Base-by-base conservation (phyloP, 2,797 vertebrate species). In the Sarcophilus harrisii region DNA sequence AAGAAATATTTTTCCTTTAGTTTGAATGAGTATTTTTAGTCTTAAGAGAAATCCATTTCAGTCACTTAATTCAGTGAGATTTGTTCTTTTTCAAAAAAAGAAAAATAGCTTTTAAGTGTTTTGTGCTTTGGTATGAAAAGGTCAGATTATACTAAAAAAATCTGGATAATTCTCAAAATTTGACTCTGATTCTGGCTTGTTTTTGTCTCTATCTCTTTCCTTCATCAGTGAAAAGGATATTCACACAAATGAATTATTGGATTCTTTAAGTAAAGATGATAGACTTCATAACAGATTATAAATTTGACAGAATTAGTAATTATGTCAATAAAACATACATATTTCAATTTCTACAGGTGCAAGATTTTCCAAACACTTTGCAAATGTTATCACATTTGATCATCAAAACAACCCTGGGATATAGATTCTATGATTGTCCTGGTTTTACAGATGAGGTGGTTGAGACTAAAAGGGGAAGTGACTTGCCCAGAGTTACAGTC, bases 31-130 rank as follows among this genome's bases (percentile, higher is more conserved):
- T 3, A 94, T 62, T 38, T 73, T 18, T 95, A 94, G 58, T 5
- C 32, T 94, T 94, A 21, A n/a, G 58, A 94, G 58, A 29, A 95
- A 91, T 95, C 92, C 55, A 58, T 58, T 91, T 96, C 95, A 29
- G 52, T 96, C 32, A 96, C 55, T 96, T 96, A 96, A 95, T 94
- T 97, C 94, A 91, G 12, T 60, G 59, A 18, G 45, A 57, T 73
- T 49, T 90, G 54, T 95, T 90, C 95, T 95, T 73, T 73, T 73
- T 95, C 2, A 32, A 81, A 0, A 95, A 59, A 94, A 57, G n/a
- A 90, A 92, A 54, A 52, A 5, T 94, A 90, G 32, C 4, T 66
- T 18, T 38, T 49, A 92, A 54, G 90, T 94, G 91, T 3, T 93
- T 97, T 94, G 55, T 90, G 30, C 94, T 73, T 93, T 95, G 28